Conservation (phyloP, 2,797 vertebrate species). For the Melanotaenia nigrans region DNA sequence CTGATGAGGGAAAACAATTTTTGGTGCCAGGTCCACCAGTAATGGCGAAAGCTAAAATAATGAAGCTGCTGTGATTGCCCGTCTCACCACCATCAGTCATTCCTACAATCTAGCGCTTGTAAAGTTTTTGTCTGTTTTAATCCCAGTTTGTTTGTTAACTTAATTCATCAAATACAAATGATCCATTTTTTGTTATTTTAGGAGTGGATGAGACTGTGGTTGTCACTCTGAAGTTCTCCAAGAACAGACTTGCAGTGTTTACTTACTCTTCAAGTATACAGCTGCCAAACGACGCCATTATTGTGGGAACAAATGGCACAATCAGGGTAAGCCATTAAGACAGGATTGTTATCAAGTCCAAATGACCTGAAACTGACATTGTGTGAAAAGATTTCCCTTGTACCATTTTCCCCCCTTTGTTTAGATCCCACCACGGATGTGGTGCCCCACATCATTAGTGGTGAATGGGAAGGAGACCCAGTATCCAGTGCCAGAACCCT, state of each 20-base stretch:
- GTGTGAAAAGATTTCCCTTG: neutral
- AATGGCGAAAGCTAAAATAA: neutral
- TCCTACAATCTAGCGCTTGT: too few relatives aligned
- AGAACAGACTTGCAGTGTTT: constrained; percentile 82
- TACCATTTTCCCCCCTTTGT: neutral
- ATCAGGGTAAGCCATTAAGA: constrained; percentile 75
- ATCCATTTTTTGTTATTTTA: constrained; percentile 46
- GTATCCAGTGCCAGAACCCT: constrained; percentile 79
- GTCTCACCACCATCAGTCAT: too few relatives aligned
- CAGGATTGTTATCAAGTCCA: neutral
- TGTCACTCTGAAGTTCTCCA: constrained; percentile 85
- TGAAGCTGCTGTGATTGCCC: neutral
- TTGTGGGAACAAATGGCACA: constrained; percentile 84
- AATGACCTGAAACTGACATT: neutral
- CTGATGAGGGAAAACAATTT: too few relatives aligned
- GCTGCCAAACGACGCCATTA: constrained; percentile 79
- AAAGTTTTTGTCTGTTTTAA: too few relatives aligned
- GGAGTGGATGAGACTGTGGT: constrained; percentile 86
- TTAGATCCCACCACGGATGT: constrained; percentile 84
- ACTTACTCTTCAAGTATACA: constrained; percentile 70
- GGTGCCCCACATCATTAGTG: constrained; percentile 82
- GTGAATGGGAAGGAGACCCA: constrained; percentile 80
- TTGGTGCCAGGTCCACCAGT: too few relatives aligned
- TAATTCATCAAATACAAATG: neutral
- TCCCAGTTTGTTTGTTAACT: too few relatives aligned